Percentiles rank a stretch among this genome's conserved stretches.
These are phyloP conservation scores for Caenorhabditis brenneri DNA, from an alignment of 1,140 invertebrate genomes.

Conservation along the genomic window DNA sequence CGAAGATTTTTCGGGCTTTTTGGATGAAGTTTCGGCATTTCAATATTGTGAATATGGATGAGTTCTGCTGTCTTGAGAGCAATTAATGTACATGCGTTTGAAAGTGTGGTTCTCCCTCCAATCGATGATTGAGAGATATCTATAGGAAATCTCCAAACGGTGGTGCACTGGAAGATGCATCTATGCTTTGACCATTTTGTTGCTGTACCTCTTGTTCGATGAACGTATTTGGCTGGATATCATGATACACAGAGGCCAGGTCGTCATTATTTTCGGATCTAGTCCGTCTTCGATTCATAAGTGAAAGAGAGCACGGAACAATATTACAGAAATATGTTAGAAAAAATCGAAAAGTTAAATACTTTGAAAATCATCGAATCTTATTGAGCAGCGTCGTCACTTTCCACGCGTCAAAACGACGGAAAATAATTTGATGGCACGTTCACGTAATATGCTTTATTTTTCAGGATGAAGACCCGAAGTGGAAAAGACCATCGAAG, in stretches of 20 bases:
- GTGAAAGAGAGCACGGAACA: neutral
- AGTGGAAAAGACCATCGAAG: no score
- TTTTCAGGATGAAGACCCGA: no score
- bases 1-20: neutral
- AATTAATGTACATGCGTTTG: neutral
- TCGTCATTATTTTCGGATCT: neutral
- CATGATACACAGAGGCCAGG: neutral
- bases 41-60: conserved; percentile 9
- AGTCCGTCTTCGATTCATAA: neutral
- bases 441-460: no score
- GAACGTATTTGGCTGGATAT: neutral
- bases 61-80: conserved; percentile 7
- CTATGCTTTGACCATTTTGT: no score
- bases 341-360: neutral
- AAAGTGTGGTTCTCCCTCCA: neutral
- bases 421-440: no score
- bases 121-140: conserved; percentile 21
- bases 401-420: no score
- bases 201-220: neutral
- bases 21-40: neutral
- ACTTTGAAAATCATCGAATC: no score
- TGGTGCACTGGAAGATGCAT: neutral
- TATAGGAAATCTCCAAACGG: neutral
- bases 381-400: no score
- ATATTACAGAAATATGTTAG: neutral